Base-by-base conservation (phyloP, 1,140 invertebrate genomes). In the Agrypnia vestita region DNA sequence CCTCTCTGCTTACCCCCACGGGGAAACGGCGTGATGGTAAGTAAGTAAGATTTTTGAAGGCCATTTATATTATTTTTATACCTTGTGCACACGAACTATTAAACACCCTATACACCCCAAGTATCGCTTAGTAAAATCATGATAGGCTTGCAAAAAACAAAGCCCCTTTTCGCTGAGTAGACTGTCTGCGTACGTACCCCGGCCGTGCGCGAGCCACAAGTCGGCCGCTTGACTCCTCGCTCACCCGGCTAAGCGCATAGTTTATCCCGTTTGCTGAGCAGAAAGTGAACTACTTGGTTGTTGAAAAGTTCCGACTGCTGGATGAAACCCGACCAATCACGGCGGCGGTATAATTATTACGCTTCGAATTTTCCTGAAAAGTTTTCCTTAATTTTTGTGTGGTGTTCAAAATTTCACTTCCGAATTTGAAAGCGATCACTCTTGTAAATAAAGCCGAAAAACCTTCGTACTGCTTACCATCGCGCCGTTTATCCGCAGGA, bases 111-210 rank as follows among this genome's bases (percentile, higher is more conserved):
- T 51, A 13, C 8, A 51, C 11, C 11, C 11, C 49, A 12, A 64
- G 61, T 64, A 64, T 64, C 61, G 61, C 19, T 64, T 25, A 64
- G 61, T 19, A 64, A 64, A 64, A 64, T 64, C 61, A 25, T 64
- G 74, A 76, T 76, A 76, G 74, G 74, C 74, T 76, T 64, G 55
- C 74, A 71, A 76, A 80, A 76, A 80, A 69, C 73, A 80, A 80
- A 80, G 61, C 74, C 73, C 64, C 59, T 76, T 80, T 80, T 21
- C 74, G 79, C 79, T 80, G 79, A 80, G 75, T 76, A 80, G 79
- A 76, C 79, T 76, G 79, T 80, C 79, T 80, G 79, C 76, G 79
- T 61, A 72, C 55, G 73, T 80, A 80, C 74, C 67, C 72, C 12
- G 61, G 4, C 61, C 35, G 61, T 25, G 25, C 55, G 69, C 78